Base-by-base conservation (phyloP, 1,140 invertebrate genomes). In the Megathymus violae region DNA sequence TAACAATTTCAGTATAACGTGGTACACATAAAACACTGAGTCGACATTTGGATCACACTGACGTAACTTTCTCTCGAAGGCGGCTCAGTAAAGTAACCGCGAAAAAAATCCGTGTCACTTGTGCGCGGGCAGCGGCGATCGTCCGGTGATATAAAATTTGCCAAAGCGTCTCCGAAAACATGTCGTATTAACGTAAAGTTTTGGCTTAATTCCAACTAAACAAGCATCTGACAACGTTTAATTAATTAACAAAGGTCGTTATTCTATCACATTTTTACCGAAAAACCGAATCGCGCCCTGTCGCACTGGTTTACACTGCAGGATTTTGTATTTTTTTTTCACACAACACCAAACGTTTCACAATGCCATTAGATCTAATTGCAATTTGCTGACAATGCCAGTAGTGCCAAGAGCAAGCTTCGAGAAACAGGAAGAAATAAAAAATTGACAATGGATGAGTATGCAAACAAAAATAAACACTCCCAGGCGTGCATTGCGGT, bases 391-490 rank as follows among this genome's bases (percentile, higher is more conserved):
- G 11, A 43, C 62, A 80, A 81, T 80, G 77, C 72, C 82, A 85
- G 73, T 79, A 85, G 73, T 84, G 85, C 78, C 86, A 89, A 85
- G 82, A 80, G 68, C 78, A 63, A 67, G 66, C 71, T 72, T 44
- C 48, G 43, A 66, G 68, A 80, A 82, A 69, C 80, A 80, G 78
- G 75, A 88, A 89, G 78, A 76, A 81, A 77, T 76, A 75, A 76
- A 75, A 78, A 31, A 67, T 73, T 62, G 74, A 81, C 78, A 78
- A 79, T 71, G 61, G 46, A 36, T 71, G 71, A 74, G 64, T 72
- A 67, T 76, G 75, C 74, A 63, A 73, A 86, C 82, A 19, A 83
- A 90, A 88, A 88, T 88, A 90, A n/a, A 82, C 78, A 68, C 71
- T 83, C 83, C 82, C 76, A 80, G 85, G 80, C 79, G 72, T 69